These are phyloP conservation scores for sheep (Ovis aries) DNA, from an alignment of 2,113 vertebrate genomes.

Conservation along the genomic window ARS-UI_Ramb_v3.0 NC_056080.1:113874001-113874500, in stretches of 20 bases:
- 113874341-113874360: not conserved
- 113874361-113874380: not conserved
- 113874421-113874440: not conserved
- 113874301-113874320: not conserved
- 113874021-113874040: not conserved
- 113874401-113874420: not conserved
- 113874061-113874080: not conserved
- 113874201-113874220: constrained; percentile 22
- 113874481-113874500: constrained; percentile 12
- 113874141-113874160: constrained; percentile 45
- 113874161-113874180: constrained; percentile 53
- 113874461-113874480: not conserved
- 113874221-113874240: not conserved
- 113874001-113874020: constrained; percentile 19
- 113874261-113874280: not conserved
- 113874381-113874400: not conserved
- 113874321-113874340: not conserved
- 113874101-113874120: constrained; percentile 57
- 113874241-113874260: not conserved
- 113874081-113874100: constrained; percentile 55
- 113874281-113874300: not conserved
- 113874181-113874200: not conserved
- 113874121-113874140: constrained; percentile 56
- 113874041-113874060: not conserved
- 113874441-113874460: not conserved